A percentile compares a stretch with the other conserved stretches of the same genome.
Conservation (phyloP, 92 coral and sea anemone species). For the Umimayanthus chanpuru region DNA sequence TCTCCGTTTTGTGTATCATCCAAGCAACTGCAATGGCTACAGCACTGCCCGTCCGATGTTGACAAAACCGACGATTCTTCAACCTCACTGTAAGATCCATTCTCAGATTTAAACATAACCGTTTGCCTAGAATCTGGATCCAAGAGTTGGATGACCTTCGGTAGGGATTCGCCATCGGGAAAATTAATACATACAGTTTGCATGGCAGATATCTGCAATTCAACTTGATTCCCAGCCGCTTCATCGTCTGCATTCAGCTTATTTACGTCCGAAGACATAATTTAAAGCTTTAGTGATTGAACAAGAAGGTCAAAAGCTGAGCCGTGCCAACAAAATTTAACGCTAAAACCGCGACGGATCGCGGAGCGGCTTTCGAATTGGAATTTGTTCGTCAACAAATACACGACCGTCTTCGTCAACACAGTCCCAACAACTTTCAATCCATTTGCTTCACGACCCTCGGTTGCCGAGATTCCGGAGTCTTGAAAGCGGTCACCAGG, state of each 20-base stretch:
- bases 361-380: conserved; percentile 32
- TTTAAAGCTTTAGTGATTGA: conserved; percentile 11
- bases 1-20: conserved; percentile 63
- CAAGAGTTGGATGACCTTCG: conserved; percentile 78
- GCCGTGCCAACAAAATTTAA: conserved; percentile 3
- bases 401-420: neutral
- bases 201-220: conserved; percentile 75
- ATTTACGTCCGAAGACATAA: conserved; percentile 74
- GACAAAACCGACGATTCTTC: conserved; percentile 62
- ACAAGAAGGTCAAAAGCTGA: conserved; percentile 7
- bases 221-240: conserved; percentile 73
- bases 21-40: conserved; percentile 66
- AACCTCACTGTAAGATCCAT: conserved; percentile 70
- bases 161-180: conserved; percentile 78
- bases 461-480: conserved; percentile 14
- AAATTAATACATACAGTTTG: conserved; percentile 82
- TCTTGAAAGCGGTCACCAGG: conserved; percentile 30
- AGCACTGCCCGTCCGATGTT: conserved; percentile 64
- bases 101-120: conserved; percentile 71
- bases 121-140: conserved; percentile 86
- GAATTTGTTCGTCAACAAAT: conserved; percentile 31
- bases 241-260: conserved; percentile 70
- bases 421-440: conserved; percentile 9
- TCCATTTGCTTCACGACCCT: conserved; percentile 19
- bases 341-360: conserved; percentile 22